These are phyloP conservation scores for Melinaea marsaeus DNA, from an alignment of 2,888 invertebrate genomes.

Conservation along the genomic window DNA sequence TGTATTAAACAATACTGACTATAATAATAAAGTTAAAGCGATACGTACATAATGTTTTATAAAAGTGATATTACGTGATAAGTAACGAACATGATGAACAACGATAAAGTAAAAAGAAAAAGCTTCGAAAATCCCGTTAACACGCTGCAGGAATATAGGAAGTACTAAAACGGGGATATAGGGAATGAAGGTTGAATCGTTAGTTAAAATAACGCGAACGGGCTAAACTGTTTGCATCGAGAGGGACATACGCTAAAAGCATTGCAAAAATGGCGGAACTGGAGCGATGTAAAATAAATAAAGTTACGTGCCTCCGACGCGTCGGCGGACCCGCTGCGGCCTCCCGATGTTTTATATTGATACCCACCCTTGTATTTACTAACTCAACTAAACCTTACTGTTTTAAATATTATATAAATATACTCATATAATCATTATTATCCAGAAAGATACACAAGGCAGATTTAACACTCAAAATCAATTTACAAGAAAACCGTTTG, in stretches of 20 bases:
- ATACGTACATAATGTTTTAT: slow-evolving; percentile 24
- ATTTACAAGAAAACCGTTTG: too few relatives aligned
- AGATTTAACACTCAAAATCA: too few relatives aligned
- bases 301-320: slow-evolving; percentile 56
- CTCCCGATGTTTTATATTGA: too few relatives aligned
- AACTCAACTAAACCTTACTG: too few relatives aligned
- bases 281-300: slow-evolving; percentile 66
- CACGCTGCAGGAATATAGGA: slow-evolving; percentile 16
- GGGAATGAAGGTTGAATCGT: slow-evolving; percentile 15
- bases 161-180: slow-evolving; percentile 19
- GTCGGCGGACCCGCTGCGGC: slow-evolving; percentile 46
- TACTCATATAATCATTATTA: too few relatives aligned
- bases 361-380: too few relatives aligned
- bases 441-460: too few relatives aligned
- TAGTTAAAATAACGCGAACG: slow-evolving; percentile 43
- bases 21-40: not conserved
- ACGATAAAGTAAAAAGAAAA: slow-evolving; percentile 14
- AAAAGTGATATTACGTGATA: slow-evolving; percentile 36
- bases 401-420: too few relatives aligned
- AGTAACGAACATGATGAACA: slow-evolving; percentile 2
- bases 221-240: slow-evolving; percentile 65
- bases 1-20: not conserved
- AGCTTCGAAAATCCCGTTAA: slow-evolving; percentile 16
- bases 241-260: slow-evolving; percentile 54
- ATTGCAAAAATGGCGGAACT: slow-evolving; percentile 46